A percentile compares a stretch with the other conserved stretches of the same genome.
phyloP scores from a whole-genome alignment of 2,888 invertebrate genomes.

The Diplazon laetatorius region DNA sequence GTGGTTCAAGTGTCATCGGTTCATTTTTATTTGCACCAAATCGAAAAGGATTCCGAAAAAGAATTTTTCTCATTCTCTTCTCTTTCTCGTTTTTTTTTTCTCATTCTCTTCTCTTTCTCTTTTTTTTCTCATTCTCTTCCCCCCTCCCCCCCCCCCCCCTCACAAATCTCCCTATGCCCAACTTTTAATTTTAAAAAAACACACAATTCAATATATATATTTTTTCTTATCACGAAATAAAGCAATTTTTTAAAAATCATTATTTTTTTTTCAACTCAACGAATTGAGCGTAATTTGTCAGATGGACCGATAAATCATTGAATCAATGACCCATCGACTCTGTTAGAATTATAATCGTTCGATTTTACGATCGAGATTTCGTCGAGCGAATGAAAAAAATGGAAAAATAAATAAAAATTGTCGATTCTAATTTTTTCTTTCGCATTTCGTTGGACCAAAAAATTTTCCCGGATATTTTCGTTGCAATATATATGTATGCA shows the following conservation, averaged over 20 bases:
- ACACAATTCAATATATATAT: too few species aligned
- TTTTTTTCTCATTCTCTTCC: too few species aligned
- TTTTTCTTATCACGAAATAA: not conserved
- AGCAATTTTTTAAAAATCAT: slow-evolving; percentile 6
- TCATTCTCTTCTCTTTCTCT: not conserved
- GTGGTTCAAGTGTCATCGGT: slow-evolving; percentile 38
- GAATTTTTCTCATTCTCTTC: not conserved
- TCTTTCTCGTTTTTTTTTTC: not conserved
- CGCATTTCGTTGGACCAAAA: slow-evolving; percentile 13
- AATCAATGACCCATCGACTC: too few species aligned
- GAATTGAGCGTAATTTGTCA: too few species aligned
- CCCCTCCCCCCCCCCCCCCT: too few species aligned
- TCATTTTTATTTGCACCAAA: slow-evolving; percentile 40
- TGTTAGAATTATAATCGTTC: too few species aligned
- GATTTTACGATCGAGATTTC: too few species aligned
- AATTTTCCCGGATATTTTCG: slow-evolving; percentile 56
- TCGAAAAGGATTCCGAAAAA: not conserved
- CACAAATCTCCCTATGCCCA: too few species aligned
- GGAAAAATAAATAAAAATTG: not conserved
- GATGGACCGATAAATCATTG: too few species aligned
- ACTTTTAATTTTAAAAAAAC: too few species aligned
- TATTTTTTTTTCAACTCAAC: too few species aligned
- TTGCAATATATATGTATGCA: slow-evolving; percentile 42
- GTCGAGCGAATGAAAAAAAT: too few species aligned
- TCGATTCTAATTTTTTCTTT: not conserved